These are phyloP conservation scores for Oostethus manadensis DNA, from an alignment of 2,113 vertebrate genomes.

Conservation along the genomic window DNA sequence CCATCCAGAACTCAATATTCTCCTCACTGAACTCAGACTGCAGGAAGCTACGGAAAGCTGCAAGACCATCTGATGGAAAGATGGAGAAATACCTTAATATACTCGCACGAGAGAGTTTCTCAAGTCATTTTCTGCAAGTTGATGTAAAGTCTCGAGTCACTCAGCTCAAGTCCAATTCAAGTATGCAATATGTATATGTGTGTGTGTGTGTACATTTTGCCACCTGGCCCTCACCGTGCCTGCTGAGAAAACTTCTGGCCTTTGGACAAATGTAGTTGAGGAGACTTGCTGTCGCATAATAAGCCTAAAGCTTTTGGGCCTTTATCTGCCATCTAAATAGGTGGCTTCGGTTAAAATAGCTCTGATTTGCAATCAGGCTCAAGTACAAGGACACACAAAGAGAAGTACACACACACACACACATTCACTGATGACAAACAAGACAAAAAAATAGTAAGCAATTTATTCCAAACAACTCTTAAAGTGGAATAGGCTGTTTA, in stretches of 20 bases:
- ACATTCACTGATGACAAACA: neutral
- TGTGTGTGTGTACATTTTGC: no score
- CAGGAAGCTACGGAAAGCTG: slow-evolving; percentile 86
- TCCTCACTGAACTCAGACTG: slow-evolving; percentile 96
- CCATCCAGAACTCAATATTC: slow-evolving; percentile 91
- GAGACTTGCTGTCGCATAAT: no score
- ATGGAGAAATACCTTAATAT: neutral
- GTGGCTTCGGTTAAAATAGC: slow-evolving; percentile 41
- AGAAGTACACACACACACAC: slow-evolving; percentile 9
- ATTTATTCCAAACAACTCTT: no score
- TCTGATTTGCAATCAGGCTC: slow-evolving; percentile 35
- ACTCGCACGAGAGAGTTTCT: neutral
- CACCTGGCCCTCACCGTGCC: no score
- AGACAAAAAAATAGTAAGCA: neutral
- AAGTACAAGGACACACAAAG: slow-evolving; percentile 17
- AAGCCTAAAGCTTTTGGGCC: slow-evolving; percentile 3
- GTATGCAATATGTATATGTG: no score
- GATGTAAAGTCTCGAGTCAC: no score
- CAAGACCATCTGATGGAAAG: slow-evolving; percentile 76
- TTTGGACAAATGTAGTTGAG: no score
- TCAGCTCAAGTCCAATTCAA: neutral
- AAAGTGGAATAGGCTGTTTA: no score
- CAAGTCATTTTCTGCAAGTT: neutral
- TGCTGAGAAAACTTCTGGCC: no score
- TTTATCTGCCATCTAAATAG: slow-evolving; percentile 54